Evolutionary conservation across 2,888 invertebrate species (phyloP), one percentile per base, ranked within the genome.

Genomic region (Notodonta dromedarius): DNA sequence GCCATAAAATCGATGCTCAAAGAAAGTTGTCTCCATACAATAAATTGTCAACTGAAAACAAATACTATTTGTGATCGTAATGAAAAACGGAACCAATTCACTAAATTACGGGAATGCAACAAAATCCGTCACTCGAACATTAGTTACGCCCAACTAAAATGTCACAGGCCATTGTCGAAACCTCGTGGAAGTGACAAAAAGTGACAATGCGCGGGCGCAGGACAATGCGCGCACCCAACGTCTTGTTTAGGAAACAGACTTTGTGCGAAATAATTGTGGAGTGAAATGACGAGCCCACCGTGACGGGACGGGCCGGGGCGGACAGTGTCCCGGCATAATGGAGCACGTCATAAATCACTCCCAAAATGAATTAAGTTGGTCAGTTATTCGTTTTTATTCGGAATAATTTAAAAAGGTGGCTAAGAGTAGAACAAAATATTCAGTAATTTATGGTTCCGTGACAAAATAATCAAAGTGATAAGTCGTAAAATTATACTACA

Each of bases 201-300:
- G 64, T 62, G 46, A 79, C 77, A 79, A 80, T 72, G 71, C 65
- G 59, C 58, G 59, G 62, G 66, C 57, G 64, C 52, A 52, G 67
- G 62, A 78, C 81, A 83, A 82, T 81, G 67, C 74, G 55, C 73
- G 76, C 83, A 77, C 82, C 89, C 86, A 84, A 88, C 82, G 81
- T 89, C 88, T 91, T 91, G 89, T 91, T 91, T 88, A 86, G 77
- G 77, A 88, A 89, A 91, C 87, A 91, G 65, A 76, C 75, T 79
- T 76, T 83, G 74, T 77, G 73, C 70, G 60, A 73, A 76, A 84
- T 82, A 85, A 86, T 80, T 69, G 80, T 63, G 57, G 70, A 76
- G 76, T 82, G 79, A 81, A 85, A 82, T 80, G 78, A 81, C 76
- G 76, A 65, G 88, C 84, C 91, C 90, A 90, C 90, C 89, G 82